phyloP scores from a whole-genome alignment of 2,797 vertebrate species.

The Propithecus perrieri region DNA sequence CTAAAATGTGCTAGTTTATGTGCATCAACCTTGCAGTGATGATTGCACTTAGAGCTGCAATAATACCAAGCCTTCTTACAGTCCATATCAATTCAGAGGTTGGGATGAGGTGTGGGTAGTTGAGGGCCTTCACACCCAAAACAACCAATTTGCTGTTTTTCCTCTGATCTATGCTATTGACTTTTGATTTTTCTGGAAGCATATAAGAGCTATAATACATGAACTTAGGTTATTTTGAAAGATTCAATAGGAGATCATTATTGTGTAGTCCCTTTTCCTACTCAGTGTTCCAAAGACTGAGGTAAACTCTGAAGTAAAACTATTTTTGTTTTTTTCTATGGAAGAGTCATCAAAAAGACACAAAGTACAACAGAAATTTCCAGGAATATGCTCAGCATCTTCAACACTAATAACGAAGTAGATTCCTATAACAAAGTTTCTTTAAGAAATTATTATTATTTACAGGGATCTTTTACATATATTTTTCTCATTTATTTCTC shows the following conservation, averaged over 20 bases:
- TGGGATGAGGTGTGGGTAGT: no score
- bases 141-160: not conserved
- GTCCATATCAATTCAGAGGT: not conserved
- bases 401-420: not conserved
- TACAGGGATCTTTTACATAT: not conserved
- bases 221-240: not conserved
- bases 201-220: not conserved
- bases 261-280: not conserved
- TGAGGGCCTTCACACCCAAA: not conserved
- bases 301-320: not conserved
- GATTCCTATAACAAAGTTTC: not conserved
- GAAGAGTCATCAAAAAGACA: not conserved
- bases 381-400: not conserved
- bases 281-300: not conserved
- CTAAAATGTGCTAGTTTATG: not conserved
- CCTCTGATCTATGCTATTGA: not conserved
- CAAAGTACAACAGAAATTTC: not conserved
- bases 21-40: not conserved
- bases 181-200: not conserved
- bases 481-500: not conserved
- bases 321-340: not conserved
- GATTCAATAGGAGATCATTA: not conserved
- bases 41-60: accelerated
- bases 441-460: not conserved
- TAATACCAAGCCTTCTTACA: accelerated